phyloP scores from a whole-genome alignment of 2,888 invertebrate genomes.

The Diachrysia chrysitis region DNA sequence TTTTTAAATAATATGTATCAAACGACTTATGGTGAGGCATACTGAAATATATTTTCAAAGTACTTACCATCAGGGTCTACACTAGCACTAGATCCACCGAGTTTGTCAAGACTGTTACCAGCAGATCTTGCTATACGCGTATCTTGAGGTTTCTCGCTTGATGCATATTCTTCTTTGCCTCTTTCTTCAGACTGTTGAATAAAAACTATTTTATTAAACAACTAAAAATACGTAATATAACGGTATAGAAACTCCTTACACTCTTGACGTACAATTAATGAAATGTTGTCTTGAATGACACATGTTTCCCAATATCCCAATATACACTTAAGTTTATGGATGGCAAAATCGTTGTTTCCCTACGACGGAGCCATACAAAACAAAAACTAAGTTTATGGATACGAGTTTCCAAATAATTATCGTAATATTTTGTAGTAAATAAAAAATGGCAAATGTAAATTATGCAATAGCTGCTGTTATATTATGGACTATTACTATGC shows the following conservation, averaged over 20 bases:
- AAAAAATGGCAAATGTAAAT: slow-evolving; percentile 18
- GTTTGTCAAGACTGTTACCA: slow-evolving; percentile 91
- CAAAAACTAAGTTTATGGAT: too few relatives aligned
- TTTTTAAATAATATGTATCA: background rate
- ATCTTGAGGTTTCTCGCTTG: slow-evolving; percentile 84
- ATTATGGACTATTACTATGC: slow-evolving; percentile 1
- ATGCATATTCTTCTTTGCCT: slow-evolving; percentile 90
- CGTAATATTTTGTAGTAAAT: background rate
- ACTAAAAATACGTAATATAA: background rate
- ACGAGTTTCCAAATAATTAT: too few relatives aligned
- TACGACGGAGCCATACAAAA: too few relatives aligned
- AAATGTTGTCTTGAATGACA: background rate
- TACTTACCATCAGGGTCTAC: slow-evolving; percentile 88
- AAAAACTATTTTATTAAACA: background rate
- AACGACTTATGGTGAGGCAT: too few relatives aligned
- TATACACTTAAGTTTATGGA: too few relatives aligned
- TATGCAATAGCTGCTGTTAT: background rate
- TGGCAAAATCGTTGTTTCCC: too few relatives aligned
- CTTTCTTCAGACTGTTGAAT: slow-evolving; percentile 91
- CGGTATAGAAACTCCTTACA: background rate
- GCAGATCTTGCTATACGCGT: slow-evolving; percentile 91
- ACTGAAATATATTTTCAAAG: too few relatives aligned
- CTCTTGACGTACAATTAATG: background rate
- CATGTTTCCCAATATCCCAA: background rate
- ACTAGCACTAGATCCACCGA: slow-evolving; percentile 92